Evolutionary conservation across 2,797 vertebrate genomes (phyloP).

Genomic region (Cyclopterus lumpus): DNA sequence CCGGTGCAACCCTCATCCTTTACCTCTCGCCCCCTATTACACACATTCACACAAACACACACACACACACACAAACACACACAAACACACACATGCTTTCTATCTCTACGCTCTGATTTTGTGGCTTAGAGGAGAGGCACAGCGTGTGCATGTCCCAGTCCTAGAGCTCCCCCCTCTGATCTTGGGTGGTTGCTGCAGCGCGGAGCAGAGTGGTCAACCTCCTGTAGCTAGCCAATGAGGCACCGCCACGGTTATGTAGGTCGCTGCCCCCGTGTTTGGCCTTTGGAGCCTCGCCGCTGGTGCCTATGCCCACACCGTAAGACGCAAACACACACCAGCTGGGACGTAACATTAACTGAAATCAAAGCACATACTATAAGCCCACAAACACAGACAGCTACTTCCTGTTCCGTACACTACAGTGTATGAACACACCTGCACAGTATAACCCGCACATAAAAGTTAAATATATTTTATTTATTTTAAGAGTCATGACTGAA

Average conservation of each 20-base stretch:
- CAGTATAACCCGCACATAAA: not conserved
- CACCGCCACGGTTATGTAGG: slow-evolving; percentile 71
- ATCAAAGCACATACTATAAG: slow-evolving; percentile 27
- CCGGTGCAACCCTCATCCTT: slow-evolving; percentile 80
- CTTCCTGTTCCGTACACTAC: not conserved
- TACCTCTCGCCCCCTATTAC: slow-evolving; percentile 82
- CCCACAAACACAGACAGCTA: slow-evolving; percentile 23
- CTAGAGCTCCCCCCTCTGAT: slow-evolving; percentile 98
- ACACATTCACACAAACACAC: slow-evolving; percentile 65
- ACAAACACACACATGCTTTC: slow-evolving; percentile 48
- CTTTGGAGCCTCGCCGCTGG: slow-evolving; percentile 63
- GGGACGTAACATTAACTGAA: slow-evolving; percentile 26
- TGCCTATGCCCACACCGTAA: slow-evolving; percentile 42
- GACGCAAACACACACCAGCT: slow-evolving; percentile 44
- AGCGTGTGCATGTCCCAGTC: slow-evolving; percentile 79
- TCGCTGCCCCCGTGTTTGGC: slow-evolving; percentile 73
- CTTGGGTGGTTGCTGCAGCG: slow-evolving; percentile 81
- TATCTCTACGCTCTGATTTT: slow-evolving; percentile 60
- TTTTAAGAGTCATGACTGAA: slow-evolving; percentile 1
- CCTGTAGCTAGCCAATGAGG: slow-evolving; percentile 71
- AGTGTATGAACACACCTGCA: slow-evolving; percentile 5
- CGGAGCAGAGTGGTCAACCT: slow-evolving; percentile 50
- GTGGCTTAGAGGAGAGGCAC: slow-evolving; percentile 51
- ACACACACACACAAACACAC: slow-evolving; percentile 40
- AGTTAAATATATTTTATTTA: not conserved